These are phyloP conservation scores for Mongoloraphidia duomilia DNA, from an alignment of 2,888 invertebrate species.

Conservation along the genomic window DNA sequence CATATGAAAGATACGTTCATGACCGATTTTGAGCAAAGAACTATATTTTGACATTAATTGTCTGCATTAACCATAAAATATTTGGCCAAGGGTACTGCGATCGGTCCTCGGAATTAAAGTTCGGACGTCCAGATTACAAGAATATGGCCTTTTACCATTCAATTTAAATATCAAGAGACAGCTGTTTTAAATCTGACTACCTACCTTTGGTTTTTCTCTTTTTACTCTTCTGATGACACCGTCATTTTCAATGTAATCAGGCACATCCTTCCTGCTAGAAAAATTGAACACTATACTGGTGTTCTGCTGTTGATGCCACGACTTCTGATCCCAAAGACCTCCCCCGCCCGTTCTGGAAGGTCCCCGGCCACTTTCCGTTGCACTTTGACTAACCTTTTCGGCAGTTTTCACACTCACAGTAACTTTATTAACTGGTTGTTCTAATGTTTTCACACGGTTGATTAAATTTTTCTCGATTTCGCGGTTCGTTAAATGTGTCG, in stretches of 20 bases:
- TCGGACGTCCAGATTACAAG: too few species aligned
- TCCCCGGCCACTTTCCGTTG: background rate
- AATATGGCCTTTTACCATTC: too few species aligned
- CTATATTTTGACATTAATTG: too few species aligned
- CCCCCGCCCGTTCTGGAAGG: constrained; percentile 12
- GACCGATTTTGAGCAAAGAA: too few species aligned
- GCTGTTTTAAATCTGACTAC: constrained; percentile 15
- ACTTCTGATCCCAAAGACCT: constrained; percentile 15
- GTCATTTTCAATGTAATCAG: constrained; percentile 85
- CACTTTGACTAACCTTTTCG: constrained; percentile 6
- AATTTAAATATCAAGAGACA: too few species aligned
- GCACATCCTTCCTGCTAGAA: constrained; percentile 69
- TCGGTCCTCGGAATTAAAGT: too few species aligned
- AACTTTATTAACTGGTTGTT: constrained; percentile 32
- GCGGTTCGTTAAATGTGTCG: constrained; percentile 34
- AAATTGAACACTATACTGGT: constrained; percentile 79
- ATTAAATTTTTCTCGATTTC: constrained; percentile 56
- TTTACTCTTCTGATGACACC: constrained; percentile 56
- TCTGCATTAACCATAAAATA: too few species aligned
- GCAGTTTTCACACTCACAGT: constrained; percentile 27
- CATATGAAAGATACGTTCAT: too few species aligned
- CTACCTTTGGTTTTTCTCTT: constrained; percentile 60
- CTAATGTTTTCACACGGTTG: constrained; percentile 46
- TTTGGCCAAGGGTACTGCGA: too few species aligned
- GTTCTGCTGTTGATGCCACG: constrained; percentile 32